A percentile compares a stretch with the other conserved stretches of the same genome.
These are phyloP conservation scores for Etheostoma perlongum DNA, from an alignment of 2,797 vertebrate species.

Conservation along the genomic window DNA sequence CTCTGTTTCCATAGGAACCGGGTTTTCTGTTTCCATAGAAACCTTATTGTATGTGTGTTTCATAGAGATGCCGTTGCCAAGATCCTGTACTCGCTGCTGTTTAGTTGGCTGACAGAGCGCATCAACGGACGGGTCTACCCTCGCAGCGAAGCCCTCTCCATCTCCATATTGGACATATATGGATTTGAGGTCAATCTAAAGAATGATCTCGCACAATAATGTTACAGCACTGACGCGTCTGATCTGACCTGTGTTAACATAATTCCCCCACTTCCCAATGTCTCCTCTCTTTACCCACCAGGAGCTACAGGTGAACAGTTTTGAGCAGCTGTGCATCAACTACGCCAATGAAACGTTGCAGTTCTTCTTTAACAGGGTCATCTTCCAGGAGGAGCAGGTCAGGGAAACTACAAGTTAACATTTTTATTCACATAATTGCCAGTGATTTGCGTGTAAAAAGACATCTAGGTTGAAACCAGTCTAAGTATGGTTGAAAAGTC, in stretches of 20 bases:
- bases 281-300: conserved; percentile 66
- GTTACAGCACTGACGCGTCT: conserved; percentile 4
- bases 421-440: background rate
- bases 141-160: conserved; percentile 89
- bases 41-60: conserved; percentile 77
- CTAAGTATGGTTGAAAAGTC: background rate
- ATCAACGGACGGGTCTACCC: conserved; percentile 95
- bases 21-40: conserved; percentile 80
- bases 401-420: conserved; percentile 43
- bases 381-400: conserved; percentile 97
- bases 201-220: conserved; percentile 10
- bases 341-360: conserved; percentile 96
- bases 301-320: conserved; percentile 96
- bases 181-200: conserved; percentile 91
- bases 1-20: conserved; percentile 83
- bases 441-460: background rate
- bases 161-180: conserved; percentile 96
- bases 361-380: conserved; percentile 93
- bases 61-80: conserved; percentile 94
- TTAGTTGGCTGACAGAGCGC: conserved; percentile 93
- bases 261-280: background rate
- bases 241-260: conserved; percentile 12
- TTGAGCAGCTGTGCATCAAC: conserved; percentile 97
- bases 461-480: background rate
- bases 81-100: conserved; percentile 96